Conservation (phyloP, 1,140 invertebrate genomes). For the Ditylenchus dipsaci region DNA sequence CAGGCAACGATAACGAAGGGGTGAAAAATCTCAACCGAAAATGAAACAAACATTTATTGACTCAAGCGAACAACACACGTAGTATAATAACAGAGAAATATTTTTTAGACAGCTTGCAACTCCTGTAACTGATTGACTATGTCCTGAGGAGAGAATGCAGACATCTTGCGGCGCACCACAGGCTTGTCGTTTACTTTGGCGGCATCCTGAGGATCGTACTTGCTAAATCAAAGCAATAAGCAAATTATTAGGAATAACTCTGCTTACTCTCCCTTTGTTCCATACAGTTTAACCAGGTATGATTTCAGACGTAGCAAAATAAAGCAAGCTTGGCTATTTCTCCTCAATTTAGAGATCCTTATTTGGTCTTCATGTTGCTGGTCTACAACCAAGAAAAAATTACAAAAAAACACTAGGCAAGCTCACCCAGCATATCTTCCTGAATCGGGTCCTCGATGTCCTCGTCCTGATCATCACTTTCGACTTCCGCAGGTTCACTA, state of each 20-base stretch:
- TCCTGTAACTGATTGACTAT: no score
- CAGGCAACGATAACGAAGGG: no score
- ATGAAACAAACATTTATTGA: no score
- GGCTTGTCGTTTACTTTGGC: neutral
- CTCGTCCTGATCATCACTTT: neutral
- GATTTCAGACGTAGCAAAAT: neutral
- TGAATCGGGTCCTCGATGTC: neutral
- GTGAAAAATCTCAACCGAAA: no score
- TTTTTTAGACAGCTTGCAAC: no score
- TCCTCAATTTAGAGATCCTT: neutral
- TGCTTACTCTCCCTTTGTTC: neutral
- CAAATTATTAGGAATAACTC: no score
- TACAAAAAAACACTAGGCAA: no score
- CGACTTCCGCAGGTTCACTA: neutral
- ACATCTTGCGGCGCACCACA: neutral
- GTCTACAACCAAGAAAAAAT: neutral
- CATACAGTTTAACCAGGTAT: neutral
- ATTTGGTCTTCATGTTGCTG: neutral
- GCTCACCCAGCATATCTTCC: neutral
- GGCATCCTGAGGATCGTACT: neutral
- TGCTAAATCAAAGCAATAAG: no score
- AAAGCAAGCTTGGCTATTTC: neutral
- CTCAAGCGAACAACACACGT: no score
- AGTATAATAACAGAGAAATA: no score
- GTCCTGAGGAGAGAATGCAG: no score